These are phyloP conservation scores for Phrynocephalus versicolor DNA, from an alignment of 2,113 vertebrate species.

Conservation along the genomic window DNA sequence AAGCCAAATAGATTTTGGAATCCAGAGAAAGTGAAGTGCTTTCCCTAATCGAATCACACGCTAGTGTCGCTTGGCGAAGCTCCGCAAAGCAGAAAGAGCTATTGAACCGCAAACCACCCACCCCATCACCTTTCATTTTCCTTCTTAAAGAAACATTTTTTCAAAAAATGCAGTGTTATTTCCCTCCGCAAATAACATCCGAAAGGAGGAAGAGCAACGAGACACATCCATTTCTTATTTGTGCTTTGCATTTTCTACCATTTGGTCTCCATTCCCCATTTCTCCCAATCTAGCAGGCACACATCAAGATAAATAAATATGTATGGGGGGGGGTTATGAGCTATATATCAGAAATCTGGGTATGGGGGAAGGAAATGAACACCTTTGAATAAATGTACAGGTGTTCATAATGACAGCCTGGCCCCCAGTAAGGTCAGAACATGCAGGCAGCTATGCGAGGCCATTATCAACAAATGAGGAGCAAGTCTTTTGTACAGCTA, in stretches of 20 bases:
- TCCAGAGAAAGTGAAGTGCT: slow-evolving; percentile 25
- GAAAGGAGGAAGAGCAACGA: background rate
- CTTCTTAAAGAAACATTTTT: background rate
- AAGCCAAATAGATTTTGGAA: slow-evolving; percentile 37
- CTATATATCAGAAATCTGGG: background rate
- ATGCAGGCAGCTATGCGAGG: too few species aligned
- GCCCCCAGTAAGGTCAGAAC: too few species aligned
- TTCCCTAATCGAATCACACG: slow-evolving; percentile 68
- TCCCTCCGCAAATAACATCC: rapidly evolving
- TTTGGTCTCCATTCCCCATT: background rate
- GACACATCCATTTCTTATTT: rapidly evolving
- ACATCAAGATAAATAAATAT: background rate
- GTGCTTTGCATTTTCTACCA: rapidly evolving
- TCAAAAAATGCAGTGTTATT: background rate
- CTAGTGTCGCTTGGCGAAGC: slow-evolving; percentile 51
- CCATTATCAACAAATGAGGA: too few species aligned
- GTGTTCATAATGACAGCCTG: background rate
- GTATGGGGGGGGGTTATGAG: background rate
- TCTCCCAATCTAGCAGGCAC: background rate
- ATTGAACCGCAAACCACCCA: slow-evolving; percentile 47
- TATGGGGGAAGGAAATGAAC: too few species aligned
- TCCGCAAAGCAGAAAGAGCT: slow-evolving; percentile 66
- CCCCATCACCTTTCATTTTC: rapidly evolving
- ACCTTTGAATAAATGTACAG: background rate
- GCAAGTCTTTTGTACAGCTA: too few species aligned